Evolutionary conservation across 2,797 vertebrate species (phyloP).

Genomic region (Coregonus ussuriensis): DNA sequence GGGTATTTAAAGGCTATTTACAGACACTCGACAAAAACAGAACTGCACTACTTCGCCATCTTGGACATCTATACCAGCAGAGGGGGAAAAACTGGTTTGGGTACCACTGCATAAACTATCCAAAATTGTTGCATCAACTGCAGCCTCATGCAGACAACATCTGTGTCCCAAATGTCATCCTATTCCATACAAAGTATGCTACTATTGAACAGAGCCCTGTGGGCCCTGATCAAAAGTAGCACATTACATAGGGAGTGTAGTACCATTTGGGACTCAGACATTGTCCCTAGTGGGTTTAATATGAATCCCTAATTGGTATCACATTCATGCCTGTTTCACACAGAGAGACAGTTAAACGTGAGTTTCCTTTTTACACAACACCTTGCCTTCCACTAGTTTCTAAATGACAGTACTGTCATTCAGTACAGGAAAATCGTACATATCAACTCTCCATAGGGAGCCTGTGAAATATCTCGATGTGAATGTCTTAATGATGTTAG

Average conservation of each 20-base stretch:
- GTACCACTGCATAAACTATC: conserved; percentile 36
- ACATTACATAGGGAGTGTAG: not conserved
- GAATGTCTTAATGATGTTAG: not conserved
- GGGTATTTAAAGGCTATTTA: too few relatives aligned
- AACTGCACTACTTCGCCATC: too few relatives aligned
- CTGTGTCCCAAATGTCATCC: not conserved
- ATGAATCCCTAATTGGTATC: conserved; percentile 55
- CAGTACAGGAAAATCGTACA: not conserved
- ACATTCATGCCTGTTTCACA: conserved; percentile 48
- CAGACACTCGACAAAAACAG: too few relatives aligned
- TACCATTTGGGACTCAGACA: not conserved
- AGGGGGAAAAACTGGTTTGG: conserved; percentile 34
- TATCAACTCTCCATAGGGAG: not conserved
- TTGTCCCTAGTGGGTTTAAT: not conserved
- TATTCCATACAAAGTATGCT: not conserved
- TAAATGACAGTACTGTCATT: not conserved
- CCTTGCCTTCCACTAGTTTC: conserved; percentile 48
- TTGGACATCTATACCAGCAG: conserved; percentile 11
- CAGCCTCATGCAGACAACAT: too few relatives aligned
- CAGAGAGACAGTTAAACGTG: conserved; percentile 40
- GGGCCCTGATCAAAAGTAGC: not conserved
- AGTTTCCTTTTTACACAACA: conserved; percentile 49
- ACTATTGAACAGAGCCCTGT: not conserved
- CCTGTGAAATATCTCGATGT: not conserved
- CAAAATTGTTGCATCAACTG: too few relatives aligned